These are phyloP conservation scores for Ceyx melanurus DNA, from an alignment of 2,113 vertebrate genomes.

Conservation along the genomic window DNA sequence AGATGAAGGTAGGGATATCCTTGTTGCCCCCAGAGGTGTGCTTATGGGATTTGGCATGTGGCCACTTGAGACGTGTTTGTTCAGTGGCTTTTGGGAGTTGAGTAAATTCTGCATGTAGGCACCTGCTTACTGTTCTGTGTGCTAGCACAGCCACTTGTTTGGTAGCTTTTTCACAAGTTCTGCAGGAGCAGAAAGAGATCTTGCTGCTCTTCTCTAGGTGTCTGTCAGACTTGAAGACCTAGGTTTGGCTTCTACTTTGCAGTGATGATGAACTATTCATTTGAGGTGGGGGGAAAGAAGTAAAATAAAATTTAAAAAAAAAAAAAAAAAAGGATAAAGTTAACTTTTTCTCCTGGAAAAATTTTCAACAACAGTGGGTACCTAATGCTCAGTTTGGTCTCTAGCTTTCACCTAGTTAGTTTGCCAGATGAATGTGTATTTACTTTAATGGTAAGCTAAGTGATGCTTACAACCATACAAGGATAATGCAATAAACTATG, in stretches of 20 bases:
- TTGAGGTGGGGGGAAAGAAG: background rate
- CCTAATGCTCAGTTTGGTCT: background rate
- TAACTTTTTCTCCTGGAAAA: background rate
- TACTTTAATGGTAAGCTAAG: background rate
- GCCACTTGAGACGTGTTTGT: fast-evolving
- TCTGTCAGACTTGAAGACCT: background rate
- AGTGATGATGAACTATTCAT: background rate
- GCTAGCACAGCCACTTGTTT: background rate
- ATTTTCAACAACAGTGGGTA: background rate
- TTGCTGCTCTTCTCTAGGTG: background rate
- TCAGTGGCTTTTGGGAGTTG: background rate
- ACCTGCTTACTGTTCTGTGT: fast-evolving
- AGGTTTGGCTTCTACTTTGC: background rate
- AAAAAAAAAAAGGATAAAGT: background rate
- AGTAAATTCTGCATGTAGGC: background rate
- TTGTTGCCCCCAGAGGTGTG: background rate
- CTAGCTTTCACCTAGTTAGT: background rate
- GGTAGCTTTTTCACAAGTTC: background rate
- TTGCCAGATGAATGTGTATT: background rate
- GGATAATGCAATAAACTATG: background rate
- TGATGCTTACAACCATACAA: background rate
- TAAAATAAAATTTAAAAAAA: background rate
- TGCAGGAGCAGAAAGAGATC: background rate
- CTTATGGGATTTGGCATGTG: background rate
- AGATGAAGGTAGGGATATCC: background rate